phyloP scores from a whole-genome alignment of 1,140 invertebrate species.

The Probaryconus sp. region DNA sequence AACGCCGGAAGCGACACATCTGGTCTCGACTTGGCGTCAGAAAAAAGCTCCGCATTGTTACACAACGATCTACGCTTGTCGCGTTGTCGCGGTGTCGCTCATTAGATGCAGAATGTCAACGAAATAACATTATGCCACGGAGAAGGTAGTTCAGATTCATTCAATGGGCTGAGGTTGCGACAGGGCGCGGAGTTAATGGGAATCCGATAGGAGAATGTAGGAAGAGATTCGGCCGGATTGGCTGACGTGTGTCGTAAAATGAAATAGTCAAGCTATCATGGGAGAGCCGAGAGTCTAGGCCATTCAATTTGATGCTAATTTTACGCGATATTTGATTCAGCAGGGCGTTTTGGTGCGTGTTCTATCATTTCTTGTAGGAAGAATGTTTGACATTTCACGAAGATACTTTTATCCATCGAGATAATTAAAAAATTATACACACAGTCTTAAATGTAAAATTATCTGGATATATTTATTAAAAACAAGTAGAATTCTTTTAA shows the following conservation, averaged over 20 bases:
- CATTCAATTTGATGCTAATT: too few relatives aligned
- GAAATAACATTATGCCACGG: conserved; percentile 12
- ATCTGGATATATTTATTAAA: too few relatives aligned
- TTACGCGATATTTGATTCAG: too few relatives aligned
- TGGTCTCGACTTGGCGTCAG: conserved; percentile 16
- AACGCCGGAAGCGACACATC: conserved; percentile 60
- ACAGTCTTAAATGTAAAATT: too few relatives aligned
- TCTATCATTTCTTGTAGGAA: too few relatives aligned
- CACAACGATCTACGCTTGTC: neutral
- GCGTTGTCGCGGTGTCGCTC: conserved; percentile 32
- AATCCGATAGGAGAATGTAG: conserved; percentile 34
- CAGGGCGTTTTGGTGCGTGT: too few relatives aligned
- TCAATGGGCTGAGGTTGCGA: conserved; percentile 38
- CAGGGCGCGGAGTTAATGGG: conserved; percentile 38
- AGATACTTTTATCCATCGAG: too few relatives aligned
- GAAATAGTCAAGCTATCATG: conserved; percentile 36
- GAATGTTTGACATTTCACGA: too few relatives aligned
- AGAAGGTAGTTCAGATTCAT: conserved; percentile 25
- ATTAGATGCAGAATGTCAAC: conserved; percentile 37
- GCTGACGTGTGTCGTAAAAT: too few relatives aligned
- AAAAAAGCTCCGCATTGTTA: conserved; percentile 24
- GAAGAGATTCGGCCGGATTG: neutral
- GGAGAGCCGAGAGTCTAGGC: too few relatives aligned
- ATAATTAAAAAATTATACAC: too few relatives aligned
- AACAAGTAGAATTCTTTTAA: too few relatives aligned